Conservation (phyloP, 2,113 vertebrate species). For the Mirza zaza region DNA sequence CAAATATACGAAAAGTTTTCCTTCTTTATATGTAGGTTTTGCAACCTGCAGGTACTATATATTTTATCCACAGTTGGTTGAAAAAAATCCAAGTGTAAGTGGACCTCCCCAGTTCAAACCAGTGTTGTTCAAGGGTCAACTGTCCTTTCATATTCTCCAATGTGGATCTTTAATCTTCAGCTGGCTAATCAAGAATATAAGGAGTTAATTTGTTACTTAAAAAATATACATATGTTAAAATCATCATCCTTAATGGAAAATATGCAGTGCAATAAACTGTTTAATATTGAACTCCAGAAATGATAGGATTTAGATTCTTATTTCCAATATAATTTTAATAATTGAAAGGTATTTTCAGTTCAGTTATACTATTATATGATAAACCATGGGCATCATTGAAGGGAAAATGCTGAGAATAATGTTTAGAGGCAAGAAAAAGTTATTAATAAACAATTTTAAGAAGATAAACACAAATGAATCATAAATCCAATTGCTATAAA, state of each 20-base stretch:
- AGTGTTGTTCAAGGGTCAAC: background rate
- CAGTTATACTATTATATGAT: background rate
- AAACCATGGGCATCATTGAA: background rate
- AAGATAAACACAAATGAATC: background rate
- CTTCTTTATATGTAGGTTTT: background rate
- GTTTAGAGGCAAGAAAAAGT: background rate
- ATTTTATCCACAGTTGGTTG: background rate
- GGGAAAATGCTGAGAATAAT: conserved; percentile 31
- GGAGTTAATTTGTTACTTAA: background rate
- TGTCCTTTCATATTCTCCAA: background rate
- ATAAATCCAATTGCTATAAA: background rate
- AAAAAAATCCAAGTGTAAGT: background rate
- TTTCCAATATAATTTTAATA: background rate
- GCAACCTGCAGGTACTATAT: background rate
- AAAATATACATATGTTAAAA: background rate
- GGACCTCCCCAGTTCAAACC: background rate
- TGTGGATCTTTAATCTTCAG: background rate
- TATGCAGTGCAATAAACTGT: background rate
- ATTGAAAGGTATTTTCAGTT: conserved; percentile 8
- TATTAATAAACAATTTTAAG: background rate
- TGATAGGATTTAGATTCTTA: background rate
- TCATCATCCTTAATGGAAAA: background rate
- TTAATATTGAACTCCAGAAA: background rate
- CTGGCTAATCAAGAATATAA: background rate
- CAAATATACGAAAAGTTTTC: background rate